Evolutionary conservation across 2,113 vertebrate genomes (phyloP).

Genomic region (Scatophagus argus): DNA sequence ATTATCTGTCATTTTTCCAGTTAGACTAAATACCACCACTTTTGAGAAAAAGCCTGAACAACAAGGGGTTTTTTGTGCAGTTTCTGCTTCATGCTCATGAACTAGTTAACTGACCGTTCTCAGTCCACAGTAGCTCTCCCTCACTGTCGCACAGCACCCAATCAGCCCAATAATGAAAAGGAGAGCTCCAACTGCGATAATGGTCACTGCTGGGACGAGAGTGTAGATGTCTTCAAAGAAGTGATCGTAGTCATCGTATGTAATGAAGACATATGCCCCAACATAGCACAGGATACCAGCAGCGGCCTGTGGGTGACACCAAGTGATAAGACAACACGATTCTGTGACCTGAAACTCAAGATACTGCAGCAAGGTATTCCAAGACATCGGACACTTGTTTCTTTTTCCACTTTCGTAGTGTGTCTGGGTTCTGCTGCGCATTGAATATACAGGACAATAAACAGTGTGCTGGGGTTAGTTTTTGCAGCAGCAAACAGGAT

Average conservation of each 20-base stretch:
- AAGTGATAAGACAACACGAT: background rate
- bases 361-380: too few relatives aligned
- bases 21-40: background rate
- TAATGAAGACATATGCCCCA: slow-evolving; percentile 97
- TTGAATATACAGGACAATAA: too few relatives aligned
- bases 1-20: slow-evolving; percentile 3
- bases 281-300: slow-evolving; percentile 96
- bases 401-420: background rate
- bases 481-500: background rate
- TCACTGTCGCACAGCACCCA: slow-evolving; percentile 95
- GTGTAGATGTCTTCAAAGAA: slow-evolving; percentile 98
- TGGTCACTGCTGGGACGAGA: slow-evolving; percentile 91
- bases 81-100: background rate
- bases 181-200: slow-evolving; percentile 93
- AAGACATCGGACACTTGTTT: background rate
- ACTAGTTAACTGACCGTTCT: slow-evolving; percentile 86
- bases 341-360: too few relatives aligned
- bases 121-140: slow-evolving; percentile 94
- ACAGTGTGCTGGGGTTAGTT: background rate
- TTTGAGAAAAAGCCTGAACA: background rate
- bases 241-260: slow-evolving; percentile 95
- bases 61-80: background rate
- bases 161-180: slow-evolving; percentile 95
- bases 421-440: background rate
- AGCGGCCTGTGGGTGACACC: slow-evolving; percentile 85